Evolutionary conservation across 2,797 vertebrate species (phyloP).

Genomic region (Adelosebastes latens): DNA sequence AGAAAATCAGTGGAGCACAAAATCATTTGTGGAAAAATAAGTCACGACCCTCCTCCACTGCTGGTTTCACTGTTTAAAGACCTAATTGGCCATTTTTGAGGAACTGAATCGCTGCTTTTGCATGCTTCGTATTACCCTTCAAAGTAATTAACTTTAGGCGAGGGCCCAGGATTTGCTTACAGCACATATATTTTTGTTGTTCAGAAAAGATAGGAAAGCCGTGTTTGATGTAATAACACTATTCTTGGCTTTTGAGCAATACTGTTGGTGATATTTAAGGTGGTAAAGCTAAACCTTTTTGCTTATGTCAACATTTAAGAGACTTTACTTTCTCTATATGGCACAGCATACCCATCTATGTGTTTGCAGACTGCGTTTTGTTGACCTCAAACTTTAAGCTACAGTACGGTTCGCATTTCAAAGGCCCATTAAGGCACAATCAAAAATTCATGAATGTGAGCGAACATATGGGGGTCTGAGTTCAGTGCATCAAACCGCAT

Average conservation of each 20-base stretch:
- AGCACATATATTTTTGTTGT: background rate
- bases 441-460: conserved; percentile 43
- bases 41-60: background rate
- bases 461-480: conserved; percentile 14
- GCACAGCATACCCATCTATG: background rate
- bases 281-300: background rate
- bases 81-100: background rate
- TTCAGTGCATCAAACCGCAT: background rate
- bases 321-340: background rate
- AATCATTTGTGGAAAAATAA: background rate
- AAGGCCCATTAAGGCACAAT: conserved; percentile 33
- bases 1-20: conserved; percentile 2
- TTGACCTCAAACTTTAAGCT: conserved; percentile 11
- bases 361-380: background rate
- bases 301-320: background rate
- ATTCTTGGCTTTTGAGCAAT: too few relatives aligned
- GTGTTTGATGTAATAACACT: too few relatives aligned
- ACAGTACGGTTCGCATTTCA: conserved; percentile 4
- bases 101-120: background rate
- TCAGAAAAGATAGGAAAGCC: background rate
- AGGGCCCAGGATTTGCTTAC: background rate
- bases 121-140: too few relatives aligned
- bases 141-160: too few relatives aligned
- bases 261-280: too few relatives aligned
- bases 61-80: background rate